Conservation (phyloP, 1,140 invertebrate species). For the Antheraea pernyi region DNA sequence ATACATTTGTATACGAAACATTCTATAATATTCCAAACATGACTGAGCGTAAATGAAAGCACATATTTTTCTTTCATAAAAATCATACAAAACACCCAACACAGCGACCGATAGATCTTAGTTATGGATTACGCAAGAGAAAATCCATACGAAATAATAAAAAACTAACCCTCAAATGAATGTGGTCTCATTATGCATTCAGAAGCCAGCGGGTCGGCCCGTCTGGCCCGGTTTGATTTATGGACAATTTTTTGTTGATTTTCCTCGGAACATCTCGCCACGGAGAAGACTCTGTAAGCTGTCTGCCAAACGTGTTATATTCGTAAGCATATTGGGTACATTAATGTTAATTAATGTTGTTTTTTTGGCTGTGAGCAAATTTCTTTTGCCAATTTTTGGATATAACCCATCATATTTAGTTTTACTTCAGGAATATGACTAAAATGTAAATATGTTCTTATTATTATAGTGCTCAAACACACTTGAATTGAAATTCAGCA, state of each 20-base stretch:
- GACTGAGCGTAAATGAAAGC: background rate
- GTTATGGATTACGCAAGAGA: background rate
- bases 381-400: conserved; percentile 13
- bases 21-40: background rate
- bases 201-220: conserved; percentile 39
- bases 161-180: conserved; percentile 51
- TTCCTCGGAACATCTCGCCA: conserved; percentile 27
- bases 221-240: conserved; percentile 57
- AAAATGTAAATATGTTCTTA: too few relatives aligned
- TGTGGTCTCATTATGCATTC: conserved; percentile 53
- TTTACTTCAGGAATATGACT: too few relatives aligned
- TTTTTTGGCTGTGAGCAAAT: conserved; percentile 21
- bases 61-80: background rate
- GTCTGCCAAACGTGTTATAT: conserved; percentile 39
- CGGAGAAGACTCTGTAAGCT: conserved; percentile 44
- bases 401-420: too few relatives aligned
- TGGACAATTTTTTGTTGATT: conserved; percentile 54
- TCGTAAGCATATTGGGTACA: conserved; percentile 49
- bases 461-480: too few relatives aligned
- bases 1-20: background rate
- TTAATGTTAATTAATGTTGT: background rate
- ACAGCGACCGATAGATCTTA: background rate
- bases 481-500: too few relatives aligned
- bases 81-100: background rate
- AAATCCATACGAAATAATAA: conserved; percentile 27